Evolutionary conservation across 2,113 vertebrate genomes (phyloP).

Genomic region (Megaceryle maxima): DNA sequence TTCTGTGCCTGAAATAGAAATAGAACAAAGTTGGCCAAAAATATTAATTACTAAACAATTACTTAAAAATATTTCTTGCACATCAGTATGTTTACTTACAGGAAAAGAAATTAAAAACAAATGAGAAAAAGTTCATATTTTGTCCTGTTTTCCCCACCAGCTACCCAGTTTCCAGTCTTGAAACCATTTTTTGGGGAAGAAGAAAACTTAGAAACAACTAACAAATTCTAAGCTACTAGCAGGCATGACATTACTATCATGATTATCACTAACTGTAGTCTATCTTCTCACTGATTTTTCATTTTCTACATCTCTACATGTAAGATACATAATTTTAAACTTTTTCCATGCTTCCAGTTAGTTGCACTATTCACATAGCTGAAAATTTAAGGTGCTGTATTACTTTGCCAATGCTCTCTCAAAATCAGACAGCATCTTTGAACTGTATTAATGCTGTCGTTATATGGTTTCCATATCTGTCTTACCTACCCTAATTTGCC

Average conservation of each 20-base stretch:
- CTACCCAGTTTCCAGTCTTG: not conserved
- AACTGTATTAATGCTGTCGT: not conserved
- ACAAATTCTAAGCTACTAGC: not conserved
- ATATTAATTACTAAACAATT: not conserved
- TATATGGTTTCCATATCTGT: not conserved
- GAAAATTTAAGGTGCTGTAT: not conserved
- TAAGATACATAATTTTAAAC: not conserved
- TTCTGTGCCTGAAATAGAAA: slow-evolving; percentile 83
- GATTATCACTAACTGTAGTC: not conserved
- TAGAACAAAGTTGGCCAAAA: not conserved
- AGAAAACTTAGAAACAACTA: not conserved
- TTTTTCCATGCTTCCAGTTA: not conserved
- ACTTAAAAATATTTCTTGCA: not conserved
- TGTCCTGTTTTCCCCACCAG: not conserved
- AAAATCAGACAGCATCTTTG: not conserved
- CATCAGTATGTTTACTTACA: not conserved
- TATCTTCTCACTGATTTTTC: not conserved
- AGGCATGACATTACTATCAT: not conserved
- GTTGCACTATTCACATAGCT: not conserved
- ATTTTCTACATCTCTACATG: not conserved
- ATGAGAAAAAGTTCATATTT: not conserved
- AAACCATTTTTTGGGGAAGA: not conserved
- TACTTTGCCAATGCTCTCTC: not conserved
- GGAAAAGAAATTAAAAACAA: not conserved
- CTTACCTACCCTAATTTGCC: not conserved